These are phyloP conservation scores for Agrochola macilenta DNA, from an alignment of 2,888 invertebrate species.

Conservation along the genomic window DNA sequence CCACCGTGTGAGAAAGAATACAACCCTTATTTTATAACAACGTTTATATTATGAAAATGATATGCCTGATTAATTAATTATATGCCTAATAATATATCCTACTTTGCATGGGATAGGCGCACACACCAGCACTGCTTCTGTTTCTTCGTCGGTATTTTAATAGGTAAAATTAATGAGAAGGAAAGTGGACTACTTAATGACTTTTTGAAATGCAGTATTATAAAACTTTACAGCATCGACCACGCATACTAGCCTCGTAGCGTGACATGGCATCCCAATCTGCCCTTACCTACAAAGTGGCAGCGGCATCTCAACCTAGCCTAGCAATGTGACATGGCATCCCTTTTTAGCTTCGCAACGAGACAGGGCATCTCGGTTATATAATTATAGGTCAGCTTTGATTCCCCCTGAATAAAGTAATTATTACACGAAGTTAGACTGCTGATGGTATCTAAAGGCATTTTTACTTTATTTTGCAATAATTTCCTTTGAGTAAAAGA, in stretches of 20 bases:
- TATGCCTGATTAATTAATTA: neutral
- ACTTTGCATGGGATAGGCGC: slow-evolving; percentile 25
- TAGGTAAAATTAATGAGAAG: neutral
- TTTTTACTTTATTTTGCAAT: neutral
- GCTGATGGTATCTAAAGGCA: neutral
- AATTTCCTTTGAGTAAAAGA: neutral
- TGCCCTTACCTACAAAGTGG: neutral
- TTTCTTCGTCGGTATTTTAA: neutral
- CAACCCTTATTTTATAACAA: too few relatives aligned
- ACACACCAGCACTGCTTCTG: neutral
- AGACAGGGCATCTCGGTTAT: neutral
- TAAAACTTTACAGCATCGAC: neutral
- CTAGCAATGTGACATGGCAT: neutral
- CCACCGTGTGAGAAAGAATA: slow-evolving; percentile 40
- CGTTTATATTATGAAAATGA: too few relatives aligned
- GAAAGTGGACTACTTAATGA: neutral
- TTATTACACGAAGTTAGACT: neutral
- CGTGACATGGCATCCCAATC: neutral
- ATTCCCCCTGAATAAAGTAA: neutral
- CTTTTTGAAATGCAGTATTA: neutral
- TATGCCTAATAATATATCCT: neutral
- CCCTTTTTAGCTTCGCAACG: neutral
- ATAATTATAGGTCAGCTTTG: neutral
- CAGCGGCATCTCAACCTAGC: neutral
- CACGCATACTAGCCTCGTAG: neutral